Evolutionary conservation across 2,888 invertebrate genomes (phyloP).

Genomic region (Drosophila peninsularis): DNA sequence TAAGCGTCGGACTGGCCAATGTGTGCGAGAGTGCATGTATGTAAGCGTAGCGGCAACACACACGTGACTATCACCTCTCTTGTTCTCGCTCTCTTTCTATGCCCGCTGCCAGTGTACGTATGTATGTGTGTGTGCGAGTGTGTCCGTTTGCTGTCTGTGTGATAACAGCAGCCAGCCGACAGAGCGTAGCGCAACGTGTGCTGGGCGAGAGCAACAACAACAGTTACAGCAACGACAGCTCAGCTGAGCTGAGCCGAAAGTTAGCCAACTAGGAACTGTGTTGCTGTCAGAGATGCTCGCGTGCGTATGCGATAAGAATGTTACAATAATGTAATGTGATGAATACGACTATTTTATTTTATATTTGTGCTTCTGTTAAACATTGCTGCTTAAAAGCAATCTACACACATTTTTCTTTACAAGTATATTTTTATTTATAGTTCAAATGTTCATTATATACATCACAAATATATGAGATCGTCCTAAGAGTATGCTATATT

Average conservation of each 20-base stretch:
- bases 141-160: constrained; percentile 16
- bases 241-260: neutral
- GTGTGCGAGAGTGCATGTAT: constrained; percentile 12
- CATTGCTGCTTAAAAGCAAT: neutral
- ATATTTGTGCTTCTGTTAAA: neutral
- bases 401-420: neutral
- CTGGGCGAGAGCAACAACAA: constrained; percentile 9
- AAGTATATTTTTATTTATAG: neutral
- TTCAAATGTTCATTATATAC: too few relatives aligned
- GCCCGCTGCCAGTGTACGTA: too few relatives aligned
- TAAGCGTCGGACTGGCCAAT: constrained; percentile 2
- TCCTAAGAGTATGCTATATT: constrained; percentile 5
- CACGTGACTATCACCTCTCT: constrained; percentile 51
- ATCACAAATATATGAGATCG: neutral
- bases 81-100: constrained; percentile 37
- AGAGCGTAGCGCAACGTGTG: constrained; percentile 38
- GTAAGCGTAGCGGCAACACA: constrained; percentile 35
- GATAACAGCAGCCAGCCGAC: constrained; percentile 37
- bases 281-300: constrained; percentile 31
- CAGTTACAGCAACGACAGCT: constrained; percentile 28
- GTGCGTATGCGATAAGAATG: constrained; percentile 11
- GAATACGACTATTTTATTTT: neutral
- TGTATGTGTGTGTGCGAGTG: constrained; percentile 5
- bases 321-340: too few relatives aligned
- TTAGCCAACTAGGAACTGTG: constrained; percentile 40